A percentile compares a stretch with the other conserved stretches of the same genome.
Conservation (phyloP, 2,113 vertebrate species). For the Natator depressus region DNA sequence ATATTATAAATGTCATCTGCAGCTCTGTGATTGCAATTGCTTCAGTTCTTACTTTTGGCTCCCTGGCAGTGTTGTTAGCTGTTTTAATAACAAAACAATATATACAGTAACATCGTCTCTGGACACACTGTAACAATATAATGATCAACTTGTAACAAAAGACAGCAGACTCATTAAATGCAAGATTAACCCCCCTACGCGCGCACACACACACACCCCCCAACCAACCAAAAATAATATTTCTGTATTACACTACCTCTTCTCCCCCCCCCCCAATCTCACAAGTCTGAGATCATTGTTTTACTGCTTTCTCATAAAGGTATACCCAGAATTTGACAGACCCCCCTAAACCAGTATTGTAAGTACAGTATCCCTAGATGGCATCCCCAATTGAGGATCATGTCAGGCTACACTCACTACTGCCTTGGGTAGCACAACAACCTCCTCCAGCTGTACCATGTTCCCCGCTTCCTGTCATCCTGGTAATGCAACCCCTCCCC, state of each 20-base stretch:
- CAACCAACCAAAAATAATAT: not conserved
- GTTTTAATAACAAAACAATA: not conserved
- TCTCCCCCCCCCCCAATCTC: not conserved
- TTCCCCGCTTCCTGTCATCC: not conserved
- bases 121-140: not conserved
- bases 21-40: not conserved
- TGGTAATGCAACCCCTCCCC: not conserved
- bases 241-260: not conserved
- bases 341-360: not conserved
- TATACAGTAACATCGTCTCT: not conserved
- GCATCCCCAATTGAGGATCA: not conserved
- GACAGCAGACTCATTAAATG: not conserved
- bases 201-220: no score
- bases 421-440: not conserved
- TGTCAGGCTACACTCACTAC: not conserved
- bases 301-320: not conserved
- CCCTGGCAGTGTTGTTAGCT: not conserved
- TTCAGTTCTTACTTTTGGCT: not conserved
- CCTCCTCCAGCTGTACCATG: not conserved
- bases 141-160: not conserved
- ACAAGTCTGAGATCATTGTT: not conserved
- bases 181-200: not conserved
- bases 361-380: not conserved
- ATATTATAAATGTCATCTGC: not conserved
- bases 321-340: rapidly evolving